Evolutionary conservation across 2,797 vertebrate genomes (phyloP).

Genomic region (Poecilia velifera): DNA sequence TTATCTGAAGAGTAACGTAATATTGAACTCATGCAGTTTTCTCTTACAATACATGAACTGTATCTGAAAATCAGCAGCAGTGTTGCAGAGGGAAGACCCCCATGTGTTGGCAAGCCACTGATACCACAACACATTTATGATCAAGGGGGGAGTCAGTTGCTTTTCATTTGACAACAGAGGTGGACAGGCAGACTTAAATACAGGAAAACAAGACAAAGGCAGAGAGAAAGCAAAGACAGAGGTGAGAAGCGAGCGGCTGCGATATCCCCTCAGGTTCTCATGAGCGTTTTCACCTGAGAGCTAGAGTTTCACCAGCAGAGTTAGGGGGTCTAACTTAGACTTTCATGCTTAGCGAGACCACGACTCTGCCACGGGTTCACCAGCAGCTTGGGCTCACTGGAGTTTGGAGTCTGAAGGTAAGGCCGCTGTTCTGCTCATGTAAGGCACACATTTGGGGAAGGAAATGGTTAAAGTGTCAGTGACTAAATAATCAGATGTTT

Average conservation of each 20-base stretch:
- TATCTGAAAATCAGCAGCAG: slow-evolving; percentile 12
- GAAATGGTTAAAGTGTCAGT: slow-evolving; percentile 11
- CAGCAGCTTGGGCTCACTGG: slow-evolving; percentile 8
- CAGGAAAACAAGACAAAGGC: slow-evolving; percentile 34
- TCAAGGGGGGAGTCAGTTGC: slow-evolving; percentile 24
- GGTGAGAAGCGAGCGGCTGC: slow-evolving; percentile 21
- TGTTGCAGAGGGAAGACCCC: slow-evolving; percentile 16
- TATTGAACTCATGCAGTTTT: neutral
- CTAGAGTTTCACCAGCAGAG: slow-evolving; percentile 14
- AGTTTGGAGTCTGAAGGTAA: slow-evolving; percentile 59
- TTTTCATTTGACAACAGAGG: slow-evolving; percentile 33
- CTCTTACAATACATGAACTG: neutral
- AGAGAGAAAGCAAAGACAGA: slow-evolving; percentile 21
- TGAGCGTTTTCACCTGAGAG: slow-evolving; percentile 9
- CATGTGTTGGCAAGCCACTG: slow-evolving; percentile 27
- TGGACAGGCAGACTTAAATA: slow-evolving; percentile 46
- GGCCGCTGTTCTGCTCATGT: slow-evolving; percentile 21
- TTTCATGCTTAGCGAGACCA: neutral
- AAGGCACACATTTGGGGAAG: neutral
- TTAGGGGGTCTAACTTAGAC: slow-evolving; percentile 5
- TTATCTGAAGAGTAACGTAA: neutral
- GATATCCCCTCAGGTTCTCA: slow-evolving; percentile 14
- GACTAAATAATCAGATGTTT: neutral
- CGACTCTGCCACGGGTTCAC: slow-evolving; percentile 4
- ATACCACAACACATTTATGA: slow-evolving; percentile 42